phyloP scores from a whole-genome alignment of 2,797 vertebrate genomes.

The Brachymystax lenok region DNA sequence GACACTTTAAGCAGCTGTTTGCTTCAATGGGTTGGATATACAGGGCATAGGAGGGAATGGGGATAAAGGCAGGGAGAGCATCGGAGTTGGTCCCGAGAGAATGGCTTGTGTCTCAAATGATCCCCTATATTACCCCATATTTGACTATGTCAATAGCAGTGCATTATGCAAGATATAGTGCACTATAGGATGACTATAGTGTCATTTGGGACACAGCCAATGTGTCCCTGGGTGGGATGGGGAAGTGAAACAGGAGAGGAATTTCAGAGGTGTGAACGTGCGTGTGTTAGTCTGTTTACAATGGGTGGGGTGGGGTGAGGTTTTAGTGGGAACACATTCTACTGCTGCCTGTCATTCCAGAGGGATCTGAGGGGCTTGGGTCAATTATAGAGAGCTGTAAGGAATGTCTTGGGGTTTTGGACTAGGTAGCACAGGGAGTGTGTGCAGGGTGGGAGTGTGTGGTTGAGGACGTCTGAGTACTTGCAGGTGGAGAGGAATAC shows the following conservation, averaged over 20 bases:
- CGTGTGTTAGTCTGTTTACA: not conserved
- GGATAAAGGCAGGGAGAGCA: not conserved
- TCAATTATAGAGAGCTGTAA: constrained; percentile 37
- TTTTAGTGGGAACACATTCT: constrained; percentile 18
- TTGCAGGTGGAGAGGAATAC: not conserved
- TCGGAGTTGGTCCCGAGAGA: not conserved
- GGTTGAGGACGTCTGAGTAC: not conserved
- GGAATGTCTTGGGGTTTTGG: constrained; percentile 39
- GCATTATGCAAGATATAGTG: not conserved
- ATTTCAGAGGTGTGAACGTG: constrained; percentile 2
- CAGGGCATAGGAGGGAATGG: not conserved
- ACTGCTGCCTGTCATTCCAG: constrained; percentile 29
- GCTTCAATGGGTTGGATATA: not conserved
- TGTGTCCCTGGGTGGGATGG: constrained; percentile 1
- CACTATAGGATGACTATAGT: no score
- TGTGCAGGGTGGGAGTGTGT: constrained; percentile 11
- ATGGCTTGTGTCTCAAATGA: not conserved
- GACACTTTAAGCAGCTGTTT: not conserved
- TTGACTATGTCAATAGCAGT: not conserved
- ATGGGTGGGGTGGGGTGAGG: not conserved
- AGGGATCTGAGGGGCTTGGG: constrained; percentile 37
- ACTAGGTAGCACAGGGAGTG: not conserved
- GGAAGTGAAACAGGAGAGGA: not conserved
- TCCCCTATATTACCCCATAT: no score
- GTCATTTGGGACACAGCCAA: not conserved